Conservation (phyloP, 2,797 vertebrate genomes). For the Sebastes nivosus region DNA sequence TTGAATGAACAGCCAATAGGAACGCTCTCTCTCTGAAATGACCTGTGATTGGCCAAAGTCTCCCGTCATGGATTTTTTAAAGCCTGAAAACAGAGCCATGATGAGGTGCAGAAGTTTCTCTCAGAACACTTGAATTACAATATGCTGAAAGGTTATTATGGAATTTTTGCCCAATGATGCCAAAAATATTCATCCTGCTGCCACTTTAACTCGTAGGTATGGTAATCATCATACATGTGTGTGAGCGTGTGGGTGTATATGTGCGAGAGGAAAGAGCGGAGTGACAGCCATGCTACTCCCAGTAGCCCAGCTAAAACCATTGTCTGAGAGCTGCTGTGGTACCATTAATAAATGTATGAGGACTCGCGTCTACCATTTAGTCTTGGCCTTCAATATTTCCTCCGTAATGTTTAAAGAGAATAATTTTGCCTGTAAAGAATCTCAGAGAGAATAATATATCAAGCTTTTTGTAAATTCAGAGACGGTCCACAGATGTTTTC, state of each 20-base stretch:
- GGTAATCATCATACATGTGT: conserved; percentile 17
- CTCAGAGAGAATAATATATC: conserved; percentile 48
- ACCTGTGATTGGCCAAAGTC: too few species aligned
- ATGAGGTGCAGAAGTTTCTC: too few species aligned
- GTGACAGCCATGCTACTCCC: conserved; percentile 29
- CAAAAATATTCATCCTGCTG: too few species aligned
- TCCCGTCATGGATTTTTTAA: too few species aligned
- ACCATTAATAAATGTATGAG: conserved; percentile 64
- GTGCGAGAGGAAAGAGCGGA: background rate
- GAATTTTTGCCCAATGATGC: too few species aligned
- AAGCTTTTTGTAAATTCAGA: conserved; percentile 38
- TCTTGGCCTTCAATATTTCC: conserved; percentile 47
- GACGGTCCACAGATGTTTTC: conserved; percentile 17
- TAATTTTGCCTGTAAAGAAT: conserved; percentile 44
- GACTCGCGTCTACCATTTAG: conserved; percentile 42
- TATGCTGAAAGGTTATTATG: too few species aligned
- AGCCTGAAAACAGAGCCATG: too few species aligned
- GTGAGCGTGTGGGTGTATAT: conserved; percentile 2
- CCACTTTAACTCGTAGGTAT: background rate
- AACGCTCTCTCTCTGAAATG: too few species aligned
- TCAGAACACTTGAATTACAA: too few species aligned
- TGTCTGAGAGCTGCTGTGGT: conserved; percentile 32
- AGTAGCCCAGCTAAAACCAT: conserved; percentile 16
- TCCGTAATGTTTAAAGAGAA: conserved; percentile 47
- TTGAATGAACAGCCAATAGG: too few species aligned